These are phyloP conservation scores for Aphodius sticticus DNA, from an alignment of 2,888 invertebrate species.

Conservation along the genomic window DNA sequence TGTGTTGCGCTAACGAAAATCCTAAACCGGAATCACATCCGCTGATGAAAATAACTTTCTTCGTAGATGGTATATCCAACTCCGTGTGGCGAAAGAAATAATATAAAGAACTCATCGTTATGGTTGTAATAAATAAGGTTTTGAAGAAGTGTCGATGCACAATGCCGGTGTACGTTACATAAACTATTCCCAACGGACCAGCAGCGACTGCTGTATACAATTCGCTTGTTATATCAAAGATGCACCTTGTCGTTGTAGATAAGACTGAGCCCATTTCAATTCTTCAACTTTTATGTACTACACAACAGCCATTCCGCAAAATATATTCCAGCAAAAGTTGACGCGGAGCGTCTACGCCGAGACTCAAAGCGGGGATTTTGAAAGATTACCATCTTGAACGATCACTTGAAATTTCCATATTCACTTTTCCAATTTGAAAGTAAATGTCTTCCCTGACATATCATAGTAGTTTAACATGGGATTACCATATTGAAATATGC, in stretches of 20 bases:
- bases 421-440: conserved; percentile 9
- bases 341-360: background rate
- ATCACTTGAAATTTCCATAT: conserved; percentile 14
- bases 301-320: conserved; percentile 11
- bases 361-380: conserved; percentile 16
- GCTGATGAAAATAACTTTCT: conserved; percentile 72
- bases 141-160: conserved; percentile 49
- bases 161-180: conserved; percentile 52
- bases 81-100: conserved; percentile 49
- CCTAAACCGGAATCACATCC: conserved; percentile 91
- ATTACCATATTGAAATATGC: background rate
- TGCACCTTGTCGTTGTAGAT: conserved; percentile 36
- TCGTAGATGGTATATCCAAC: conserved; percentile 44
- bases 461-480: background rate
- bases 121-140: conserved; percentile 48
- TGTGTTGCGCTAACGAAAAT: conserved; percentile 72
- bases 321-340: background rate
- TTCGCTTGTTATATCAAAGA: conserved; percentile 56
- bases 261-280: conserved; percentile 41
- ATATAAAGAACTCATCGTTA: conserved; percentile 51
- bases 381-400: conserved; percentile 14
- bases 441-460: background rate
- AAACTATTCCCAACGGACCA: conserved; percentile 53
- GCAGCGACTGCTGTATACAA: conserved; percentile 54
- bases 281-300: background rate